phyloP scores from a whole-genome alignment of 2,888 invertebrate genomes.

The Acrobasis repandana region DNA sequence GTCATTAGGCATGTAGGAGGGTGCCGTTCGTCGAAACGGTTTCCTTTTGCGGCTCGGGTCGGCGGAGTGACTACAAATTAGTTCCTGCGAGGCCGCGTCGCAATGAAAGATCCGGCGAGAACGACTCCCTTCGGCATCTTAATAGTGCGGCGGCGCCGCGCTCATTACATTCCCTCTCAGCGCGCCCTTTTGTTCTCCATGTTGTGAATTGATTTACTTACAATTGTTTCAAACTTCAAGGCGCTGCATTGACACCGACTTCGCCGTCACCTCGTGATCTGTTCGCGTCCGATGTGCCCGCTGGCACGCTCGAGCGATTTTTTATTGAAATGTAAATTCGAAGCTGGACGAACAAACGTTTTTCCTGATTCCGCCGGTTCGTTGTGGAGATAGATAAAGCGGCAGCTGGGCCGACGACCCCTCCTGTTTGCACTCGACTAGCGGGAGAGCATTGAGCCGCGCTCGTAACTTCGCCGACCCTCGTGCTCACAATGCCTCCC shows the following conservation, averaged over 20 bases:
- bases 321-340: slow-evolving; percentile 63
- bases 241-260: slow-evolving; percentile 37
- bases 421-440: slow-evolving; percentile 60
- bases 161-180: slow-evolving; percentile 52
- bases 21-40: slow-evolving; percentile 48
- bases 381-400: slow-evolving; percentile 64
- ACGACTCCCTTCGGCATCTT: slow-evolving; percentile 57
- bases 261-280: slow-evolving; percentile 39
- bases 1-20: slow-evolving; percentile 60
- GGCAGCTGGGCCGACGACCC: slow-evolving; percentile 65
- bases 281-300: slow-evolving; percentile 50
- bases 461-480: slow-evolving; percentile 54
- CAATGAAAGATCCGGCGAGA: slow-evolving; percentile 51
- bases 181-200: slow-evolving; percentile 59
- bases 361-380: slow-evolving; percentile 49
- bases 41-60: slow-evolving; percentile 56
- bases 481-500: slow-evolving; percentile 56
- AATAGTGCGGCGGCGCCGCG: slow-evolving; percentile 52
- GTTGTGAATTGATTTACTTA: slow-evolving; percentile 69
- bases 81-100: slow-evolving; percentile 47
- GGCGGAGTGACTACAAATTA: slow-evolving; percentile 65
- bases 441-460: slow-evolving; percentile 50
- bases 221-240: slow-evolving; percentile 64
- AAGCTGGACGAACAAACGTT: slow-evolving; percentile 42
- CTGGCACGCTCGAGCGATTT: slow-evolving; percentile 37